These are phyloP conservation scores for Henricia sp. DNA, from an alignment of 53 echinoderm and acorn worm genomes.

Conservation along the genomic window DNA sequence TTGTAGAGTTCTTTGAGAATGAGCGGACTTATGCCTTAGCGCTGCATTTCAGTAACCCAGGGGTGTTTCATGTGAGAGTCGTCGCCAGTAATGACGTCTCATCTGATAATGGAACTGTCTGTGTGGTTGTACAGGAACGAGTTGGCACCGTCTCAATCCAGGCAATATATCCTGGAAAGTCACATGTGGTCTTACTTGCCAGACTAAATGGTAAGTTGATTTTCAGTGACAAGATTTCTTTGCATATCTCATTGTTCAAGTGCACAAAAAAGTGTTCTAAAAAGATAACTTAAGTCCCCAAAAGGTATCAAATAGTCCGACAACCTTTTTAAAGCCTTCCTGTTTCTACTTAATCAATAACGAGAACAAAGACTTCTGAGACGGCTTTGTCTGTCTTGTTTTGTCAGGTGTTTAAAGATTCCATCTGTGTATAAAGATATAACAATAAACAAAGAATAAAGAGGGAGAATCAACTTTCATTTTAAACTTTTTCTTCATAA, in stretches of 20 bases:
- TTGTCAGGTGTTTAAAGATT: too few relatives aligned
- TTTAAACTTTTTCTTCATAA: background rate
- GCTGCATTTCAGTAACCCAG: constrained; percentile 31
- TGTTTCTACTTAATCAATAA: too few relatives aligned
- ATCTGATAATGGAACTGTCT: constrained; percentile 18
- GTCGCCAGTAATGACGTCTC: constrained; percentile 81
- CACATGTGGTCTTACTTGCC: constrained; percentile 51
- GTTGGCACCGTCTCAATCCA: constrained; percentile 65
- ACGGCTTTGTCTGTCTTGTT: background rate
- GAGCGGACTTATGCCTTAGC: constrained; percentile 53
- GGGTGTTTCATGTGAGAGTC: constrained; percentile 67
- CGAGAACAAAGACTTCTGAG: too few relatives aligned
- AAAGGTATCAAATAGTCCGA: too few relatives aligned
- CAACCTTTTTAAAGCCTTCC: too few relatives aligned
- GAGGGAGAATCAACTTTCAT: background rate
- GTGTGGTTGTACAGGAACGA: constrained; percentile 65
- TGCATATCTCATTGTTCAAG: too few relatives aligned
- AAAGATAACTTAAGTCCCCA: background rate
- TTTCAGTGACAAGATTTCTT: too few relatives aligned
- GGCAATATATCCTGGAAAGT: constrained; percentile 25
- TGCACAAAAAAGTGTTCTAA: too few relatives aligned
- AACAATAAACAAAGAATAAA: background rate
- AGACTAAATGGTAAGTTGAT: constrained; percentile 75
- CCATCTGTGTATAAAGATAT: too few relatives aligned
- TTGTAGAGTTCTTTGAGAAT: background rate